These are phyloP conservation scores for Oryctes rhinoceros DNA, from an alignment of 1,140 invertebrate species.

Conservation along the genomic window DNA sequence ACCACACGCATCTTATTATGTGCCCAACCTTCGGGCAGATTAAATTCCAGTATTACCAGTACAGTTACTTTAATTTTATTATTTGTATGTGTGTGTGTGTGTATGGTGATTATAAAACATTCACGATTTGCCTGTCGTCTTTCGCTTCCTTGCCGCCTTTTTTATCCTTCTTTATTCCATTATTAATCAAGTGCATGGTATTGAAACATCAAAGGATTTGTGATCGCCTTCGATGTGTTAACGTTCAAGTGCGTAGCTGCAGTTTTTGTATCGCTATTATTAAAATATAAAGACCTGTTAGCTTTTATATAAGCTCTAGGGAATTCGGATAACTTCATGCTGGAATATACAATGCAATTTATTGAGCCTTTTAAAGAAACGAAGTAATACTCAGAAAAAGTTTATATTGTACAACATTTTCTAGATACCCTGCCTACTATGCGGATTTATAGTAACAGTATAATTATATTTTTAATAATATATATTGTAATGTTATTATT, in stretches of 20 bases:
- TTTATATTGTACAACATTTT: too few relatives aligned
- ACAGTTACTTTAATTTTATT: constrained; percentile 46
- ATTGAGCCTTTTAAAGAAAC: too few relatives aligned
- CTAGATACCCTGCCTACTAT: too few relatives aligned
- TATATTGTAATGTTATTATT: too few relatives aligned
- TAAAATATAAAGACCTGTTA: neutral
- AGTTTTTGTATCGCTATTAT: neutral
- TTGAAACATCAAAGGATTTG: constrained; percentile 24
- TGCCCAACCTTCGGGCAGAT: constrained; percentile 43
- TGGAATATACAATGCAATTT: too few relatives aligned
- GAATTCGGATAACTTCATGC: neutral
- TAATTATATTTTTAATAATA: too few relatives aligned
- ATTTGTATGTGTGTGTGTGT: constrained; percentile 32
- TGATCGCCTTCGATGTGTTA: constrained; percentile 10
- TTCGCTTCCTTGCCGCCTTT: constrained; percentile 18
- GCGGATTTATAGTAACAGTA: too few relatives aligned
- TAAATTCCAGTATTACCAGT: constrained; percentile 44
- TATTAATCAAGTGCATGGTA: constrained; percentile 29
- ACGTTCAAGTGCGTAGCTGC: neutral
- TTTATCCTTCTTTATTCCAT: constrained; percentile 18
- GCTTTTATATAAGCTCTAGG: neutral
- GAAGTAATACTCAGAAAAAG: too few relatives aligned
- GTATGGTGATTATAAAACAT: constrained; percentile 21
- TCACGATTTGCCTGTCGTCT: constrained; percentile 17
- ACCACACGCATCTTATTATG: constrained; percentile 47